Evolutionary conservation across 2,113 vertebrate genomes (phyloP).

Genomic region (Oplegnathus fasciatus): DNA sequence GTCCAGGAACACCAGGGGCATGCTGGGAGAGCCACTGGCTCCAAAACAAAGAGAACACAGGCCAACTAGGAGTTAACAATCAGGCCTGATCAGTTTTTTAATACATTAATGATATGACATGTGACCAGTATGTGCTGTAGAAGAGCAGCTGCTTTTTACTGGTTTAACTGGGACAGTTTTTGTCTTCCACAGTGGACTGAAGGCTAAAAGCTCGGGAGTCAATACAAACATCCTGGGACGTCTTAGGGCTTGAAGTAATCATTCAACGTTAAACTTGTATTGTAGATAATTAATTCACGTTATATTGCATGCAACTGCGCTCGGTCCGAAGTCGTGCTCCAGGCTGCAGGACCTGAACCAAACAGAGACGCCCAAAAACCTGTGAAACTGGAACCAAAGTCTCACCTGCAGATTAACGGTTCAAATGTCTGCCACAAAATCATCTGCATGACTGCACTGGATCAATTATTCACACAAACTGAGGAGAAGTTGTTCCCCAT

Average conservation of each 20-base stretch:
- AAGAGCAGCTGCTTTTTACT: neutral
- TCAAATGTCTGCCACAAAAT: too few species aligned
- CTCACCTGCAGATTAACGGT: neutral
- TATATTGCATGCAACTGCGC: neutral
- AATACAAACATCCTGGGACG: too few species aligned
- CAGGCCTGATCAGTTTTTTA: neutral
- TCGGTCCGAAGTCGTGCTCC: neutral
- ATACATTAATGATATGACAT: neutral
- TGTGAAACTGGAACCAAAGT: neutral
- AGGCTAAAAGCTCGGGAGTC: neutral
- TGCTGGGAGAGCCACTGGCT: constrained; percentile 24
- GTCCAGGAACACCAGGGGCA: constrained; percentile 31
- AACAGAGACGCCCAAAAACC: neutral
- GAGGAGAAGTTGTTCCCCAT: neutral
- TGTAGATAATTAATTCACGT: neutral
- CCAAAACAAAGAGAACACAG: neutral
- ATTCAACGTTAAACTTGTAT: neutral
- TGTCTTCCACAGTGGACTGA: neutral
- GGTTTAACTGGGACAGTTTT: too few species aligned
- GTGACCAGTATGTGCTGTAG: neutral
- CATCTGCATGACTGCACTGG: neutral
- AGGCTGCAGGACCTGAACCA: too few species aligned
- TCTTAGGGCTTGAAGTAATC: neutral
- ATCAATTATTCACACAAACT: neutral
- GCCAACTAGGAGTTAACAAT: neutral